Percentiles rank a stretch among this genome's conserved stretches.
Evolutionary conservation across 2,113 vertebrate genomes (phyloP).

Genomic region (Axis porcinus): DNA sequence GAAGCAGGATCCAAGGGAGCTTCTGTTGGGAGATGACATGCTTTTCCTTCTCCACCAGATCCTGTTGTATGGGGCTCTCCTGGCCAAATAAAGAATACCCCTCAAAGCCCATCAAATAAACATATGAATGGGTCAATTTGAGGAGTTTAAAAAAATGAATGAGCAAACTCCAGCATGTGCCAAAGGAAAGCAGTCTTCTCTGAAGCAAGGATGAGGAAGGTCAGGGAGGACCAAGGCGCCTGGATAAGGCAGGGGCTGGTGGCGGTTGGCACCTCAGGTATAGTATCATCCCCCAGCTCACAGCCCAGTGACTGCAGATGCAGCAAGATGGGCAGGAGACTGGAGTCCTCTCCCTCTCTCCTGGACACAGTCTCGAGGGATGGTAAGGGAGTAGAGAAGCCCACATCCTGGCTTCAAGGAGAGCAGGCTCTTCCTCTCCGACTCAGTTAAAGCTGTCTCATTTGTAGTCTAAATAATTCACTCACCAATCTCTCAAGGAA

Average conservation of each 20-base stretch:
- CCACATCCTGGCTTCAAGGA: neutral
- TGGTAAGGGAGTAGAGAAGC: neutral
- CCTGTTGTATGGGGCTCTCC: neutral
- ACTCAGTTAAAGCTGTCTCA: slow-evolving; percentile 14
- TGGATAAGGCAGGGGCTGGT: neutral
- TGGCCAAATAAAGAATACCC: neutral
- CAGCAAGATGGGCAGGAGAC: neutral
- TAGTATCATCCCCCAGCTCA: neutral
- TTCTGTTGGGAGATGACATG: neutral
- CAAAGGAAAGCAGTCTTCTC: neutral
- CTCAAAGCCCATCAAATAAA: neutral
- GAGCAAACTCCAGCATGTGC: neutral
- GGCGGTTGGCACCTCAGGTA: neutral
- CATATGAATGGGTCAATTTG: neutral
- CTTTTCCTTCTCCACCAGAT: neutral
- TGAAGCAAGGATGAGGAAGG: neutral
- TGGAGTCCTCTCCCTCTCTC: neutral
- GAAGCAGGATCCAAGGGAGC: neutral
- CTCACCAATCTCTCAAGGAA: slow-evolving; percentile 38
- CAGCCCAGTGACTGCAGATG: neutral
- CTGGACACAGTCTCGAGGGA: neutral
- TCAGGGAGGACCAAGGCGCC: neutral
- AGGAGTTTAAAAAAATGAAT: neutral
- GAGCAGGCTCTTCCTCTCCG: neutral
- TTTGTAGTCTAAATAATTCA: slow-evolving; percentile 71